Conservation (phyloP, 2,888 invertebrate genomes). For the Oscheius sp. region DNA sequence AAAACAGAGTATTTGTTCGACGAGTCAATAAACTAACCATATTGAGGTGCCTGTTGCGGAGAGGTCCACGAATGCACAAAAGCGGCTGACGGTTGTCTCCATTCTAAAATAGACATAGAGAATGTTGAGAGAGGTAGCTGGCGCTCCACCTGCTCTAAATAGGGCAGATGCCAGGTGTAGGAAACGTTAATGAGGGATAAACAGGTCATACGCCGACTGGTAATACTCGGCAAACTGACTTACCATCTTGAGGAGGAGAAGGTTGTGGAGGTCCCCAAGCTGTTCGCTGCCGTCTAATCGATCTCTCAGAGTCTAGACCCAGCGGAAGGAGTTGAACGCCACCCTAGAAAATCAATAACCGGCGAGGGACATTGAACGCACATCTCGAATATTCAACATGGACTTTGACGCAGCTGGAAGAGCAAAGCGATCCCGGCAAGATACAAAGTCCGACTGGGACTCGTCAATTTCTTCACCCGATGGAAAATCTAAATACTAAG, state of each 20-base stretch:
- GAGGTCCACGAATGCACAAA: constrained; percentile 27
- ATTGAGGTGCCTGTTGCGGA: constrained; percentile 18
- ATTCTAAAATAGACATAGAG: constrained; percentile 10
- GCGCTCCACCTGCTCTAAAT: constrained; percentile 17
- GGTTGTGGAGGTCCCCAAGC: constrained; percentile 21
- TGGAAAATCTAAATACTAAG: constrained; percentile 7
- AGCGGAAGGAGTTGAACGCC: constrained; percentile 18
- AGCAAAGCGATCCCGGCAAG: constrained; percentile 35
- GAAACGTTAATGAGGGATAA: constrained; percentile 19
- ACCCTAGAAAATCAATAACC: background rate
- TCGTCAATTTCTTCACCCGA: constrained; percentile 41
- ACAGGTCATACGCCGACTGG: background rate
- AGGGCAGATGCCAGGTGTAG: constrained; percentile 25
- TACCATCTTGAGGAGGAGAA: constrained; percentile 25
- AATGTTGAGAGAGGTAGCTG: background rate
- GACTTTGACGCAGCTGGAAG: constrained; percentile 34
- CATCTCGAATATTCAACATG: constrained; percentile 49
- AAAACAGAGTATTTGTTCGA: background rate
- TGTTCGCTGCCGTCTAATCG: constrained; percentile 15
- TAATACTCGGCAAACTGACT: background rate
- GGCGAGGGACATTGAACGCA: constrained; percentile 15
- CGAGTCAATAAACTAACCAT: constrained; percentile 19
- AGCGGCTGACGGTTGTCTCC: constrained; percentile 17
- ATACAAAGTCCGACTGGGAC: constrained; percentile 51
- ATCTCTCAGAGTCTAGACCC: constrained; percentile 1